Evolutionary conservation across 2,113 vertebrate genomes (phyloP).

Genomic region (Emydura subglobosa): DNA sequence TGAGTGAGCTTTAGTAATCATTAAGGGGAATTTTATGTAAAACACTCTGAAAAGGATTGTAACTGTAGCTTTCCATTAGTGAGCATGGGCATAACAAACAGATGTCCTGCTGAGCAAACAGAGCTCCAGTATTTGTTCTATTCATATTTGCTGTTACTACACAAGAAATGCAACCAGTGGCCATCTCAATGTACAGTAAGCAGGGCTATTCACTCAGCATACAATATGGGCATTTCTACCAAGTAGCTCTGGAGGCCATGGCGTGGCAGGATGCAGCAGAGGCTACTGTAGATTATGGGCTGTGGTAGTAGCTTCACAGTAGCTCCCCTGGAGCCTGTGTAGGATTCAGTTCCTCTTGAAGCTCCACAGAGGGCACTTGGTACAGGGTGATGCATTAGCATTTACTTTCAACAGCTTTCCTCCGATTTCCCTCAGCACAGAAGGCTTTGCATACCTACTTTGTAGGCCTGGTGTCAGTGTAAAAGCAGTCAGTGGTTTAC

Average conservation of each 20-base stretch:
- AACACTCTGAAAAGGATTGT: not conserved
- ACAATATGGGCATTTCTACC: not conserved
- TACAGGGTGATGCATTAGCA: not conserved
- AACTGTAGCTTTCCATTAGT: not conserved
- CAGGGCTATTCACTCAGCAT: not conserved
- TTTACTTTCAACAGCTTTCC: not conserved
- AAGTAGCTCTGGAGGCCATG: not conserved
- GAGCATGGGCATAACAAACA: not conserved
- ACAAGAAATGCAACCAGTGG: not conserved
- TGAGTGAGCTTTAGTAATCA: conserved; percentile 1
- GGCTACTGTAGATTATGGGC: not conserved
- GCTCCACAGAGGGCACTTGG: not conserved
- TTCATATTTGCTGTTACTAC: not conserved
- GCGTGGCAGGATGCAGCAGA: not conserved
- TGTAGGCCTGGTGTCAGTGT: not conserved
- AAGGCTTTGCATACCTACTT: not conserved
- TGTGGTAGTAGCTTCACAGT: not conserved
- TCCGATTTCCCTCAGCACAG: not conserved
- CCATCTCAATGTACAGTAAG: not conserved
- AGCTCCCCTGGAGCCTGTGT: not conserved
- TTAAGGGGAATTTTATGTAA: not conserved
- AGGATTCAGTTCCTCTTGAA: not conserved
- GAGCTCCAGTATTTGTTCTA: not conserved
- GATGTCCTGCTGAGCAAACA: rapidly evolving
- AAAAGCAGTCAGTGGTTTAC: not conserved